Conservation (phyloP, 2,888 invertebrate species). For the Zygogramma bicolorata region DNA sequence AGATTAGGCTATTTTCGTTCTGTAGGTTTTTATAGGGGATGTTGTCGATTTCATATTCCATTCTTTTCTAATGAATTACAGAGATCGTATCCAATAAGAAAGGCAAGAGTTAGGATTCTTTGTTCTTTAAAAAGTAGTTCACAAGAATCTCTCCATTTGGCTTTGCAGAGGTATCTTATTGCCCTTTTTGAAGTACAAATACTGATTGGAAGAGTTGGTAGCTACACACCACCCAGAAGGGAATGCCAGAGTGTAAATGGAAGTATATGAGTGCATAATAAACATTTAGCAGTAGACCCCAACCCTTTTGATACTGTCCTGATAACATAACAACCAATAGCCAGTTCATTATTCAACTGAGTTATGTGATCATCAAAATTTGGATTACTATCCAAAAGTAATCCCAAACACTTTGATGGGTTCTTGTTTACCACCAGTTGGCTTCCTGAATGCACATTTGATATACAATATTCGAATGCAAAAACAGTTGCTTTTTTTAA, state of each 20-base stretch:
- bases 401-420: not conserved
- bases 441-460: not conserved
- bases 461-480: not conserved
- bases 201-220: slow-evolving; percentile 4
- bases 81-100: slow-evolving; percentile 3
- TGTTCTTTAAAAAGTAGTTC: not conserved
- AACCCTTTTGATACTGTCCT: not conserved
- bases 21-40: not conserved
- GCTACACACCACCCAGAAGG: not conserved
- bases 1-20: not conserved
- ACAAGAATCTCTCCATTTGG: not conserved
- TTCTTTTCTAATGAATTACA: not conserved
- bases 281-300: slow-evolving; percentile 8
- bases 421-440: not conserved
- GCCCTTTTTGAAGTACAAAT: slow-evolving; percentile 8
- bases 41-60: slow-evolving; percentile 8
- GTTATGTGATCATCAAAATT: not conserved
- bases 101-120: not conserved
- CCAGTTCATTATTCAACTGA: not conserved
- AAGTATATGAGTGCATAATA: not conserved
- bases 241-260: not conserved
- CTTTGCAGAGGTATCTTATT: not conserved
- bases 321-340: not conserved
- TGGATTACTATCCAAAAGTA: not conserved
- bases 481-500: not conserved